Conservation (phyloP, 2,888 invertebrate species). For the Ceriagrion tenellum region DNA sequence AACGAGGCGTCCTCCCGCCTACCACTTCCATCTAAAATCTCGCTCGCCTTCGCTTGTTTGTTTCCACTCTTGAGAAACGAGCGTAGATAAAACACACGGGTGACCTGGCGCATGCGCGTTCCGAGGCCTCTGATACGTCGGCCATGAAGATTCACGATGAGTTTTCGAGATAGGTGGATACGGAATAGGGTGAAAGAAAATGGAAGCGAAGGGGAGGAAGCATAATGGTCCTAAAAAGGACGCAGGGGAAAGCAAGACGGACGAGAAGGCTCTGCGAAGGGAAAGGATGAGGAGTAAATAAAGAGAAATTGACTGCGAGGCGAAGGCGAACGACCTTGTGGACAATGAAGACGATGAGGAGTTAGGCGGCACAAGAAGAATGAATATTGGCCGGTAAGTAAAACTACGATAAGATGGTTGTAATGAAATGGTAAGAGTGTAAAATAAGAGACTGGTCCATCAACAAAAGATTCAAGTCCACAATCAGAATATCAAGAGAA, state of each 20-base stretch:
- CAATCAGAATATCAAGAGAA: too few relatives aligned
- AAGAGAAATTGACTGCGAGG: not conserved
- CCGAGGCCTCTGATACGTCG: not conserved
- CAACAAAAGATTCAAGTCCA: too few relatives aligned
- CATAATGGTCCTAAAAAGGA: not conserved
- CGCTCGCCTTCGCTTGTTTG: not conserved
- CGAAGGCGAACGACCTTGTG: not conserved
- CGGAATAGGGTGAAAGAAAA: too few relatives aligned
- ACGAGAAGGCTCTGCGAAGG: not conserved
- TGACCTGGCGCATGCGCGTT: not conserved
- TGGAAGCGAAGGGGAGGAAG: too few relatives aligned
- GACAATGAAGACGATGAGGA: not conserved
- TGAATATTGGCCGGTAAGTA: too few relatives aligned
- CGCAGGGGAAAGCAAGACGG: too few relatives aligned
- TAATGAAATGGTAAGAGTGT: too few relatives aligned
- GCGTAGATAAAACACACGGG: not conserved
- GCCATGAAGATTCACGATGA: constrained; percentile 31
- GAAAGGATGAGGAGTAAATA: not conserved
- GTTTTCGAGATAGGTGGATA: not conserved
- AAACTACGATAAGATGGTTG: too few relatives aligned
- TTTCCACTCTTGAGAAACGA: not conserved
- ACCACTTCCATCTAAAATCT: not conserved
- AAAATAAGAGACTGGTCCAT: too few relatives aligned
- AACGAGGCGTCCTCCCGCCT: too few relatives aligned
- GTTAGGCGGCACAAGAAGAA: too few relatives aligned